These are phyloP conservation scores for Harmothoe impar DNA, from an alignment of 2,888 invertebrate genomes.

Conservation along the genomic window DNA sequence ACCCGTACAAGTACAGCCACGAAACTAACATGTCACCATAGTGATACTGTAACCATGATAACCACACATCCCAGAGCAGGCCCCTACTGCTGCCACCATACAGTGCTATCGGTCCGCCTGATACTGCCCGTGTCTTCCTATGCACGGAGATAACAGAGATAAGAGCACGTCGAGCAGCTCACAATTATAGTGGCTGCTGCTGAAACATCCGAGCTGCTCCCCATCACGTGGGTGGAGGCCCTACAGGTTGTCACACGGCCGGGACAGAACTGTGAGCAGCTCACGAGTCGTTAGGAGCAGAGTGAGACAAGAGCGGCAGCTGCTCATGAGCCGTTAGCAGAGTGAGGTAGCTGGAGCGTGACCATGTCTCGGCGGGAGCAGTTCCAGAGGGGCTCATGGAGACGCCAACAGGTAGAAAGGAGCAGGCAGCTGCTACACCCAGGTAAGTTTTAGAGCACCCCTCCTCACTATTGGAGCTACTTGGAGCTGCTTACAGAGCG, in stretches of 20 bases:
- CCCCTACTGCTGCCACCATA: background rate
- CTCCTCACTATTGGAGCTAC: background rate
- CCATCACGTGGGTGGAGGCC: background rate
- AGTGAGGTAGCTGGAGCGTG: background rate
- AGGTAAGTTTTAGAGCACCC: background rate
- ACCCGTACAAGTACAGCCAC: too few relatives aligned
- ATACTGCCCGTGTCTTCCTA: background rate
- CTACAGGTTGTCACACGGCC: too few relatives aligned
- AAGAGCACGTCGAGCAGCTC: background rate
- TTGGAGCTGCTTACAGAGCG: background rate
- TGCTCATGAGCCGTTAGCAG: background rate
- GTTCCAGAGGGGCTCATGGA: background rate
- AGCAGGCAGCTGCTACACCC: background rate
- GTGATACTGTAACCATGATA: background rate
- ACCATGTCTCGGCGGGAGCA: background rate
- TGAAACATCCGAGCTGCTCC: background rate
- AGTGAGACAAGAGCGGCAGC: background rate
- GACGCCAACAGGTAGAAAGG: background rate
- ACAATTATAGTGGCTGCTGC: background rate
- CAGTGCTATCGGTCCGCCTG: background rate
- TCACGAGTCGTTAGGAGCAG: background rate
- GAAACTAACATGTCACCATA: background rate
- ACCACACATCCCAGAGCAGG: background rate
- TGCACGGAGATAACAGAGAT: slow-evolving; percentile 2
- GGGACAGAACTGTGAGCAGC: too few relatives aligned